Evolutionary conservation across 2,888 invertebrate species (phyloP), one percentile per base, ranked within the genome.

Genomic region (Antitype chi): DNA sequence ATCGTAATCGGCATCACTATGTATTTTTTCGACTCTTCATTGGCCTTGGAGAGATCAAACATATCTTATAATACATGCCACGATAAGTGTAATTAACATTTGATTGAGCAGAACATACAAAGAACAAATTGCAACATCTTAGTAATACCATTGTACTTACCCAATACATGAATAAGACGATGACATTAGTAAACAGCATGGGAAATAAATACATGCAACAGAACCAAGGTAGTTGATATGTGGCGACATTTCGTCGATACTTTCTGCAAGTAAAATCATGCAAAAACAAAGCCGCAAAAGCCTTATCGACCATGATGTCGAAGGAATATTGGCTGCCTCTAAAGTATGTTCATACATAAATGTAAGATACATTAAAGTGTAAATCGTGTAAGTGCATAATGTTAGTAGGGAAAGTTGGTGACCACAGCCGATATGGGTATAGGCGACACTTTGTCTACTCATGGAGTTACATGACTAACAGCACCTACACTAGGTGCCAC

Each of bases 361-460:
- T 80, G 69, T 64, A 73, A 38, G 52, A 62, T 64, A 78, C 72
- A 77, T 63, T 76, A 63, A 68, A 81, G 77, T 84, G 76, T 76
- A 74, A 78, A 76, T 76, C 81, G 73, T 81, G 78, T 81, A 79
- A 85, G 74, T 85, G 87, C 88, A 89, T 89, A 88, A 87, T 87
- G 80, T 79, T 85, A 77, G 86, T 60, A 64, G 62, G 74, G 80
- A 81, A 89, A 91, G 88, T 90, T 90, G 66, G 79, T 82, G 80
- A 81, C 88, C 88, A 79, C 89, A 89, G 81, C 87, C 79, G 82
- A 87, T 87, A 88, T 75, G 84, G 78, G 76, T 82, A 69, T 66
- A 80, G 87, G 79, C 84, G 81, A 78, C 86, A 86, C 78, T 85
- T 81, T 62, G 85, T 86, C 89, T 89, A 82, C 81, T 74, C 78